phyloP scores from a whole-genome alignment of 1,140 invertebrate genomes.

The Octopus sinensis region DNA sequence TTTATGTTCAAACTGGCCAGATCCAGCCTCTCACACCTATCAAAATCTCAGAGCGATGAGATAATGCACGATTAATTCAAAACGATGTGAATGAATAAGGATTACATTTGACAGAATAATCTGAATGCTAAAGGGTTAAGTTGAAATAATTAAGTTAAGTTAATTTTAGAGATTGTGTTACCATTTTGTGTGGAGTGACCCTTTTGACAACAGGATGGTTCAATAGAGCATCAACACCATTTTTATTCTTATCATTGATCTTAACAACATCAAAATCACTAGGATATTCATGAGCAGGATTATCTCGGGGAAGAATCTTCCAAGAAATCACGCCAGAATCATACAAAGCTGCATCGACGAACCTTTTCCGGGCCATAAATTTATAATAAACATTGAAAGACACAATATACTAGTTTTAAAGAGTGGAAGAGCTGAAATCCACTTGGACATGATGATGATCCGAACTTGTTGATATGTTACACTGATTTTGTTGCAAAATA shows the following conservation, averaged over 20 bases:
- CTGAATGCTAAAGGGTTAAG: too few species aligned
- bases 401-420: constrained; percentile 89
- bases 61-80: too few species aligned
- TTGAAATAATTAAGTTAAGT: too few species aligned
- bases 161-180: constrained; percentile 69
- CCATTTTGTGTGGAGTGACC: constrained; percentile 77
- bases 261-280: constrained; percentile 91
- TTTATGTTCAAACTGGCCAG: too few species aligned
- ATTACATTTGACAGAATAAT: too few species aligned
- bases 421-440: neutral
- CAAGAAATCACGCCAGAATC: constrained; percentile 70
- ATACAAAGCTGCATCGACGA: constrained; percentile 74
- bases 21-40: too few species aligned
- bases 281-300: constrained; percentile 77
- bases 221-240: constrained; percentile 65
- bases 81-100: too few species aligned
- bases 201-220: constrained; percentile 76
- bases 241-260: constrained; percentile 62
- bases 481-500: neutral
- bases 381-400: constrained; percentile 81
- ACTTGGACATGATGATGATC: neutral
- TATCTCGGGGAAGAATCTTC: constrained; percentile 73
- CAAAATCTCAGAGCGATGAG: too few species aligned
- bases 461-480: neutral
- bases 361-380: constrained; percentile 68